Evolutionary conservation across 2,888 invertebrate species (phyloP), one percentile per base, ranked within the genome.

Genomic region (Lepidocyrtoides sp.): DNA sequence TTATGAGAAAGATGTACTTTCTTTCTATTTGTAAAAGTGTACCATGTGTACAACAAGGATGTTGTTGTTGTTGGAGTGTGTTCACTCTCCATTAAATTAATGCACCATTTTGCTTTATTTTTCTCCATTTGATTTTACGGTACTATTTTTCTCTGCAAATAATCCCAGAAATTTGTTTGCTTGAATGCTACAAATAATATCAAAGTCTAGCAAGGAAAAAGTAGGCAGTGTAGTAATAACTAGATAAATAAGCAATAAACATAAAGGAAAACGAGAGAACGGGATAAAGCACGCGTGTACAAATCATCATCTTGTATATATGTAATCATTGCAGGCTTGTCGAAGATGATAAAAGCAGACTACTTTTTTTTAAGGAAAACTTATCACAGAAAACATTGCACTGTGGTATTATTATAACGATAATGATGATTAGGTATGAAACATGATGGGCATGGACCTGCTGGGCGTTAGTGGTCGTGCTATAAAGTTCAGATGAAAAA

Each of bases 71-170:
- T 20, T 10, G 41, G 2, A 26, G 2, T 32, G 32, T 79, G 79
- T 17, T 26, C 79, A 54, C 54, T 54, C 29, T 79, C 79, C 20
- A 51, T 79, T 79, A 54, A 79, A 79, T 79, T 51, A 54, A 79
- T 79, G 79, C 51, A 51, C 8, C 0, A 60, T 20, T 60, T 60
- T 60, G 5, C 60, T 20, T 26, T 44, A 44, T 44, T 41, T 54
- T 79, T 54, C 54, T 79, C 54, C 29, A 79, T 79, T 54, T 29
- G 2, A 0, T 32, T 54, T 29, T 51, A 79, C 51, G 54, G 54
- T 51, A 54, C 54, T 29, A 48, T 2, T 20, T 14, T 72, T 72
- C 51, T 77, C n/a, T 26, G 77, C 48, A 51, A 72, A 69, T 23
- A 10, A 72, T 72, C 32, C 2, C 26, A 60, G 32, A 41, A 72